Evolutionary conservation across 2,797 vertebrate species (phyloP).

Genomic region (Lutjanus argentimaculatus): DNA sequence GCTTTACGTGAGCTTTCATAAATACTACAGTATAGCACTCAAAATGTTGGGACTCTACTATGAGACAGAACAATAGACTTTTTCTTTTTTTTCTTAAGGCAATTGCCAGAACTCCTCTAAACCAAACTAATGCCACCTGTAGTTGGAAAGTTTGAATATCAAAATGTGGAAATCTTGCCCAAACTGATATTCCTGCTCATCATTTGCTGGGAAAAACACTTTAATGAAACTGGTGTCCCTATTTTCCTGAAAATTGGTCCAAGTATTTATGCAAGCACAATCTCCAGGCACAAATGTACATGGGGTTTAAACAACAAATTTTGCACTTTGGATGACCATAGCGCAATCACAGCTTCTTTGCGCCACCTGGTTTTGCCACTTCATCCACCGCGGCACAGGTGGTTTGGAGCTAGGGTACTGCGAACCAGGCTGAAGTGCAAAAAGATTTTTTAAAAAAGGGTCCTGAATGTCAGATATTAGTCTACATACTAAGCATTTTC

Average conservation of each 20-base stretch:
- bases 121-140: no score
- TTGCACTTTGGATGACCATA: background rate
- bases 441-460: background rate
- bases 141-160: no score
- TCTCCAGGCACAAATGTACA: background rate
- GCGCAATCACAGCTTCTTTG: background rate
- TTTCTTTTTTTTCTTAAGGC: no score
- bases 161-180: background rate
- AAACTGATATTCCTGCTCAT: background rate
- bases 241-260: background rate
- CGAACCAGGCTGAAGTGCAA: background rate
- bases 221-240: background rate
- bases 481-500: background rate
- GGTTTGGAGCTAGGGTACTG: background rate
- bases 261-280: background rate
- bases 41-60: background rate
- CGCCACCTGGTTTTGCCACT: background rate
- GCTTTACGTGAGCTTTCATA: no score
- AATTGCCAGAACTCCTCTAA: no score
- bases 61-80: background rate
- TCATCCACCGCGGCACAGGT: background rate
- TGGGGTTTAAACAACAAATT: background rate
- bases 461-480: background rate
- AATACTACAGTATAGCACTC: background rate
- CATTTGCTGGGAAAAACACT: background rate